Percentiles rank a stretch among this genome's conserved stretches.
Evolutionary conservation across 2,888 invertebrate species (phyloP).

Genomic region (Clistopyga incitator): DNA sequence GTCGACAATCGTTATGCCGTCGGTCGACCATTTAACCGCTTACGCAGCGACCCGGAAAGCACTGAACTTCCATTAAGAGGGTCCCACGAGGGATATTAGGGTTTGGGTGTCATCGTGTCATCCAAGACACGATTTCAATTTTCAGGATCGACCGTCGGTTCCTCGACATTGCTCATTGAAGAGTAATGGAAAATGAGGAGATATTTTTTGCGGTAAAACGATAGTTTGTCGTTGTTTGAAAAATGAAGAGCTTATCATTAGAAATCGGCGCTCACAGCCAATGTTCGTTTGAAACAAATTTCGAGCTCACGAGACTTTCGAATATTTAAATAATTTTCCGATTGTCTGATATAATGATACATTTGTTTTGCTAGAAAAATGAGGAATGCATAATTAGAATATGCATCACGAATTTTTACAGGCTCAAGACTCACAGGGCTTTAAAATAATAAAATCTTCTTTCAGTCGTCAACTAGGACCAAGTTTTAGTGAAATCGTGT

Average conservation of each 20-base stretch:
- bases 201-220: background rate
- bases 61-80: conserved; percentile 12
- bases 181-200: background rate
- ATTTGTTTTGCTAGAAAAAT: too few relatives aligned
- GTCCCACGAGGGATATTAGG: conserved; percentile 39
- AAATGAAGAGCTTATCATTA: conserved; percentile 3
- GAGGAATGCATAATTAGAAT: too few relatives aligned
- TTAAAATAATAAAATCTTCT: background rate
- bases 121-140: conserved; percentile 63
- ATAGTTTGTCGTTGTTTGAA: background rate
- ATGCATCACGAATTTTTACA: too few relatives aligned
- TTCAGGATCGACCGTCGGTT: conserved; percentile 16
- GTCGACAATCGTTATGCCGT: background rate
- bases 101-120: conserved; percentile 65
- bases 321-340: background rate
- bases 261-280: background rate
- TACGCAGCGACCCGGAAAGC: conserved; percentile 8
- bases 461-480: too few relatives aligned
- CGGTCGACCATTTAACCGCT: background rate
- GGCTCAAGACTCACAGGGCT: background rate
- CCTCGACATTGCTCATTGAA: conserved; percentile 8
- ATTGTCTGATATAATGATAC: too few relatives aligned
- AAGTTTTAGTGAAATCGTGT: too few relatives aligned
- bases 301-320: background rate
- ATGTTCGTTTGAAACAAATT: background rate